Evolutionary conservation across 1,140 invertebrate genomes (phyloP), one percentile per base, ranked within the genome.

Genomic region (Xylocopa sonorina): DNA sequence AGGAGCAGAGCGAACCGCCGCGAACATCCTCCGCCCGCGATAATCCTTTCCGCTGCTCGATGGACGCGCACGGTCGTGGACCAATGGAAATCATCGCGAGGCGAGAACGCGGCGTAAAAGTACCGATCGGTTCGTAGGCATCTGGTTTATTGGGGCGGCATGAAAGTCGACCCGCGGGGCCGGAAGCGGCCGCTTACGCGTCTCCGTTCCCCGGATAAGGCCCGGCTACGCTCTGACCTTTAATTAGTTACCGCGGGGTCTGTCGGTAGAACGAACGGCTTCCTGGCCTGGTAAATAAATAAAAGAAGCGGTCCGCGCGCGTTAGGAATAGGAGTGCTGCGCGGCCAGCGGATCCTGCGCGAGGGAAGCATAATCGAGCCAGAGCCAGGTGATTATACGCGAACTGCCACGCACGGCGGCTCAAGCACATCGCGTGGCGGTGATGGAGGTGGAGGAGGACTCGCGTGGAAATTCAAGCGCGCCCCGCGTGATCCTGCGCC

Each of bases 211-310:
- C 84, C 79, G 81, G 82, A 88, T 81, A 88, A 88, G 87, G 83
- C 75, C 74, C 34, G 78, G 72, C 73, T 85, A 55, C 81, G 85
- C 78, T 53, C 88, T 90, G 90, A 91, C 89, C 90, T 91, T 91
- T 90, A 91, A 91, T 91, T 91, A 91, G 89, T 90, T 91, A 88
- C 89, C 86, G 84, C 87, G 78, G 77, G 81, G 82, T n/a, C 85
- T 81, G 87, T 75, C 66, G 58, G 84, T 53, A 84, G 85, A 90
- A 91, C 88, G 86, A 91, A 91, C 89, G 87, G 89, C 90, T 91
- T 91, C 90, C 90, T 90, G 90, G 86, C 78, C 81, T 80, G 83
- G 71, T 90, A 90, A 91, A 90, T 91, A 91, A 91, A 90, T 90
- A 89, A 91, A 91, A 89, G 85, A 89, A 87, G 67, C n/a, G n/a